These are phyloP conservation scores for Machimus atricapillus DNA, from an alignment of 2,888 invertebrate species.

Conservation along the genomic window DNA sequence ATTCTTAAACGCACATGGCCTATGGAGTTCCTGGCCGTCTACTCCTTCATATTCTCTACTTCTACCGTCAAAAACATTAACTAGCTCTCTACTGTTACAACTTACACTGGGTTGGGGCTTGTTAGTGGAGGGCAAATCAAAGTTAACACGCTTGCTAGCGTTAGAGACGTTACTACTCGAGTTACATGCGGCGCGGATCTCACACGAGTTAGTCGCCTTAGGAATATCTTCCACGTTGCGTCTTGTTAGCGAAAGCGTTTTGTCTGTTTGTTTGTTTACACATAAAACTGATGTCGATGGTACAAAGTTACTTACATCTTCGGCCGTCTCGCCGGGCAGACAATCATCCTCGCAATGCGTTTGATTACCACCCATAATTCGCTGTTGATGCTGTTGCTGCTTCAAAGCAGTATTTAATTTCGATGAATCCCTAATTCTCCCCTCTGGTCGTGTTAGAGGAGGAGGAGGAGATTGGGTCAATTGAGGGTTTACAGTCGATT, in stretches of 20 bases:
- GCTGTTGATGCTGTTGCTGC: background rate
- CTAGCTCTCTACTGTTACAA: background rate
- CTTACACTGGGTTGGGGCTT: background rate
- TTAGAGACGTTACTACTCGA: background rate
- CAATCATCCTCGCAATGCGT: background rate
- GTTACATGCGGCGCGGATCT: background rate
- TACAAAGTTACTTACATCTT: slow-evolving; percentile 43
- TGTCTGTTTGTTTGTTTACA: background rate
- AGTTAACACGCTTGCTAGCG: slow-evolving; percentile 42
- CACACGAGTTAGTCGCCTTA: background rate
- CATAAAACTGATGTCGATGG: background rate
- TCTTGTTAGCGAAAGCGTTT: background rate
- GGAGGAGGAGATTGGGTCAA: background rate
- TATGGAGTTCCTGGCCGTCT: background rate
- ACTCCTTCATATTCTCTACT: background rate
- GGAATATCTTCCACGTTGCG: background rate
- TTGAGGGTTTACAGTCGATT: background rate
- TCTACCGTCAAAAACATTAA: background rate
- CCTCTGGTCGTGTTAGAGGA: background rate
- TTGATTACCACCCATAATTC: background rate
- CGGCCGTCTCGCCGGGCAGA: background rate
- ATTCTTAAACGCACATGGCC: slow-evolving; percentile 49
- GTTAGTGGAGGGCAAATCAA: slow-evolving; percentile 36
- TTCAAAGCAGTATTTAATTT: background rate
- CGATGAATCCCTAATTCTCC: background rate